Percentiles rank a stretch among this genome's conserved stretches.
Conservation (phyloP, 2,113 vertebrate species). For the Spheniscus mendiculus region DNA sequence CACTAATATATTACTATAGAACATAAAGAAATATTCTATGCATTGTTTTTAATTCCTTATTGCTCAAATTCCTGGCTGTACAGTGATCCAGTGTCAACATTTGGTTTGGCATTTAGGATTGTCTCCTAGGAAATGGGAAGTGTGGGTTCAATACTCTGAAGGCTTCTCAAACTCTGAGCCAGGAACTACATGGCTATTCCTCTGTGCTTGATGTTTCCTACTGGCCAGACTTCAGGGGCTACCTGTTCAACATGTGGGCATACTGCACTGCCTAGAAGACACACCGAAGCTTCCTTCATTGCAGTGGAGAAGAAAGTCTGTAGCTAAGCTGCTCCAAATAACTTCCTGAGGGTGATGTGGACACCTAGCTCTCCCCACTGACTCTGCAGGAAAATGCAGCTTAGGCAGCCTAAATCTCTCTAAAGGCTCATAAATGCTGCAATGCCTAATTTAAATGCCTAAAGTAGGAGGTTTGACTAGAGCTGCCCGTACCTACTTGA, state of each 20-base stretch:
- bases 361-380: neutral
- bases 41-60: conserved; percentile 19
- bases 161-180: neutral
- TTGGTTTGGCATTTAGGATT: conserved; percentile 17
- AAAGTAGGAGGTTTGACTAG: neutral
- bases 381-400: neutral
- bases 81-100: conserved; percentile 15
- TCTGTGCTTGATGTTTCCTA: neutral
- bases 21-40: neutral
- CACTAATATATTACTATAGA: neutral
- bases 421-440: neutral
- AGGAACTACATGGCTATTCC: neutral
- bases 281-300: neutral
- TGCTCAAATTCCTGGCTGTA: conserved; percentile 10
- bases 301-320: neutral
- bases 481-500: neutral
- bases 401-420: neutral
- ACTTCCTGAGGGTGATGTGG: neutral
- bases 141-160: neutral
- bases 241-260: neutral
- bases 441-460: neutral
- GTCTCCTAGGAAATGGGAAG: conserved; percentile 15
- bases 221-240: neutral
- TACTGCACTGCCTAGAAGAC: neutral
- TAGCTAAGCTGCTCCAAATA: neutral